Evolutionary conservation across 2,113 vertebrate species (phyloP), one percentile per base, ranked within the genome.

Genomic region (Lampris incognitus): DNA sequence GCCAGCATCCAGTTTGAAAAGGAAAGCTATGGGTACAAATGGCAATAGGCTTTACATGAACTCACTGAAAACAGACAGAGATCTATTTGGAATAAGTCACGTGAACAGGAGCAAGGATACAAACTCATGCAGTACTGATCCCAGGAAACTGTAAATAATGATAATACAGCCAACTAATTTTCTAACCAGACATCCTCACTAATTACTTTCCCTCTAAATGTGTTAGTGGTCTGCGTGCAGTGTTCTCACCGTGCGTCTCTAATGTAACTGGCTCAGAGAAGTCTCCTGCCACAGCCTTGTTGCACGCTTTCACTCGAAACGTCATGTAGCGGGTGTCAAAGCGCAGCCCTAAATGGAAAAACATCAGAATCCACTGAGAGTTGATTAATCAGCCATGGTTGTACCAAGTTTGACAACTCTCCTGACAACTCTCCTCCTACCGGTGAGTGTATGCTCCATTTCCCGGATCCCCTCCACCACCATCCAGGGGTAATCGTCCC

Each of bases 401-500:
- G 63, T 46, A 74, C 40, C 52, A 46, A 44, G 41, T 4, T 4
- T 0, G 7, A 48, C 39, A 48, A 4, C 9, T 55, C 41, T 65
- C 2, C 2, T 36, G 11, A 36, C 46, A 0, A 2, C 24, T n/a
- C n/a, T 38, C 57, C 9, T 48, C 87, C 85, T 77, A 97, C 97
- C 96, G 0, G 89, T 96, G 46, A 99, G 92, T 0, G 95, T 97
- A 89, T 94, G 92, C 78, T 98, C 97, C 0, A 79, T 94, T 84
- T 94, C 93, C 61, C 93, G 94, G 73, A 99, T 96, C 52, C 97
- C 97, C 91, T 99, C 97, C 2, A 97, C 81, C 61, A 98, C 97
- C 97, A 98, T 99, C 98, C 97, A 98, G 78, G 97, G 97, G 78
- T 98, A 96, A 59, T 99, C 97, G 88, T 98, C 97, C 63, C 96